A percentile compares a stretch with the other conserved stretches of the same genome.
Evolutionary conservation across 2,797 vertebrate species (phyloP).

Genomic region (Graptemys geographica): DNA sequence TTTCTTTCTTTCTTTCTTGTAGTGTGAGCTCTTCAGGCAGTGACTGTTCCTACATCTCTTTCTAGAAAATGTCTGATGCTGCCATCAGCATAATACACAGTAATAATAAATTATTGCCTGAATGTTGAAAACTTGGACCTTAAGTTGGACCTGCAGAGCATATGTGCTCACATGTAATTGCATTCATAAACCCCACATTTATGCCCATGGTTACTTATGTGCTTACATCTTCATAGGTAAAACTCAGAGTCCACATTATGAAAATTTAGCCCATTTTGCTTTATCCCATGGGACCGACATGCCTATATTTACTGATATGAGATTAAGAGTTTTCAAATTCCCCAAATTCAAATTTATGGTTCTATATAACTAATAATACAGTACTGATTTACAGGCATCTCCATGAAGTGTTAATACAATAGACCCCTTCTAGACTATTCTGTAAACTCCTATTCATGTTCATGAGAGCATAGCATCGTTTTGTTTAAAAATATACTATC

Average conservation of each 20-base stretch:
- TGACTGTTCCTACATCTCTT: too few species aligned
- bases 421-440: constrained; percentile 19
- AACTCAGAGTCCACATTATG: neutral
- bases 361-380: constrained; percentile 17
- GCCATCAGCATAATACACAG: neutral
- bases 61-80: too few species aligned
- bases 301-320: constrained; percentile 42
- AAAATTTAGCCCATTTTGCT: neutral
- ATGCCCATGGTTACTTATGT: neutral
- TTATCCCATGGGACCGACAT: neutral
- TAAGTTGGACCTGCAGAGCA: neutral
- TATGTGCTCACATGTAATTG: neutral
- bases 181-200: neutral
- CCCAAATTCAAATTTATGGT: constrained; percentile 50
- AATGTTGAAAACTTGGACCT: neutral
- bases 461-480: neutral
- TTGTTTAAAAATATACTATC: neutral
- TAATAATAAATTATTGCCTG: neutral
- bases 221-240: neutral
- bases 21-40: too few species aligned
- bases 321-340: constrained; percentile 43
- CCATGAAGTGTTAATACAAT: neutral
- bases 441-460: constrained; percentile 5
- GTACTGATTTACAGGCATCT: constrained; percentile 48
- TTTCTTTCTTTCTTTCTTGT: too few species aligned